Percentiles rank a stretch among this genome's conserved stretches.
Conservation (phyloP, 2,797 vertebrate species). For the Sebastes minor region DNA sequence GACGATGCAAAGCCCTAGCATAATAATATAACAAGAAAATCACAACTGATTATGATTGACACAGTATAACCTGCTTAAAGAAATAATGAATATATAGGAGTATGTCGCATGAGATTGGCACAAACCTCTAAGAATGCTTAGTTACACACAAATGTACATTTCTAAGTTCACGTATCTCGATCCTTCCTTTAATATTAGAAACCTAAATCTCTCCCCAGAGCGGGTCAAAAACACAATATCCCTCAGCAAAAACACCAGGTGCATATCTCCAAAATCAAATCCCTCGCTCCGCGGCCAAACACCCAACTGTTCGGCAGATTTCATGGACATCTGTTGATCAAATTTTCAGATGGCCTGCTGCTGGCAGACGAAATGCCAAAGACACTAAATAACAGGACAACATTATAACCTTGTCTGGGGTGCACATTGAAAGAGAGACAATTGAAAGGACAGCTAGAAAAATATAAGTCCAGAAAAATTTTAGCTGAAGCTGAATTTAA, state of each 20-base stretch:
- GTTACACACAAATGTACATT: not conserved
- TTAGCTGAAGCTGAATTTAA: not conserved
- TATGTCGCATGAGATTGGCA: not conserved
- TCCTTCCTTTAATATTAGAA: constrained; percentile 4
- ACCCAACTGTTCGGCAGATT: constrained; percentile 26
- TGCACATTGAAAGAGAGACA: not conserved
- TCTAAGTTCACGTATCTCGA: constrained; percentile 1
- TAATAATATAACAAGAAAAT: no score
- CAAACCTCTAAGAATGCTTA: not conserved
- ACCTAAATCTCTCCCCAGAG: constrained; percentile 5
- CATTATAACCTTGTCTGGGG: constrained; percentile 3
- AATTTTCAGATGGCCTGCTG: constrained; percentile 25
- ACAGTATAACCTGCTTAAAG: no score
- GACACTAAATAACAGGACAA: constrained; percentile 14
- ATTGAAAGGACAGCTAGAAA: not conserved
- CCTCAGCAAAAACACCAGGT: constrained; percentile 23
- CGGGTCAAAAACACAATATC: constrained; percentile 10
- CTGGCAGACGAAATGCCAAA: constrained; percentile 19
- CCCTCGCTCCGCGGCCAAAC: constrained; percentile 7
- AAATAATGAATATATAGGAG: no score
- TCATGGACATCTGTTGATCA: constrained; percentile 39
- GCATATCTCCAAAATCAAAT: constrained; percentile 39
- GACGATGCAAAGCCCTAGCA: no score
- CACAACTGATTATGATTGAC: no score
- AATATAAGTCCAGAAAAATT: not conserved